phyloP scores from a whole-genome alignment of 1,140 invertebrate species.

The Polyergus mexicanus region DNA sequence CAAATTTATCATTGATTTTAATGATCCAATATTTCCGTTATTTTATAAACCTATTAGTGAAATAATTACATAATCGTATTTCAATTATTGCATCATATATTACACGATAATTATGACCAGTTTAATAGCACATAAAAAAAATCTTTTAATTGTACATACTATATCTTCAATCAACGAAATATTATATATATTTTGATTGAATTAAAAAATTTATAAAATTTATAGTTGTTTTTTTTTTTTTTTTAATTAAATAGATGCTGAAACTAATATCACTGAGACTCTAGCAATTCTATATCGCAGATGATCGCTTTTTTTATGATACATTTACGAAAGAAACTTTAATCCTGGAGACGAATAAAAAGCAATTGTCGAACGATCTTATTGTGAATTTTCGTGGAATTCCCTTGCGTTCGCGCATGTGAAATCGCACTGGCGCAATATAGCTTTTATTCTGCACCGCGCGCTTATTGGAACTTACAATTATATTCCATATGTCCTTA shows the following conservation, averaged over 20 bases:
- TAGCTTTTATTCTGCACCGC: slow-evolving; percentile 69
- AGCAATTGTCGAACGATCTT: slow-evolving; percentile 12
- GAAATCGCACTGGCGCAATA: slow-evolving; percentile 75
- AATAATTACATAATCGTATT: background rate
- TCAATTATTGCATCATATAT: background rate
- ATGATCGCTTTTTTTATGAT: background rate
- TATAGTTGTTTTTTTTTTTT: too few relatives aligned
- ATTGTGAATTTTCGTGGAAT: slow-evolving; percentile 43
- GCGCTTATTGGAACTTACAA: slow-evolving; percentile 83
- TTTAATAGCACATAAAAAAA: background rate
- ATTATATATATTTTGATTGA: background rate
- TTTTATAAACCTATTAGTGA: background rate
- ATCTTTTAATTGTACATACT: background rate
- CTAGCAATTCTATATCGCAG: background rate
- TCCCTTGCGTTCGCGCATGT: background rate
- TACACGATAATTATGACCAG: background rate
- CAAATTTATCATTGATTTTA: slow-evolving; percentile 24
- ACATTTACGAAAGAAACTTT: background rate
- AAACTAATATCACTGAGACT: background rate
- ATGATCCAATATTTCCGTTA: background rate
- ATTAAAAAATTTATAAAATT: background rate
- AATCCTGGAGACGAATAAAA: background rate
- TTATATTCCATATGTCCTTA: slow-evolving; percentile 83
- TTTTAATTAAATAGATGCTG: too few relatives aligned
- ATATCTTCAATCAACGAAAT: background rate